Evolutionary conservation across 2,888 invertebrate genomes (phyloP), one percentile per base, ranked within the genome.

Genomic region (Octonoba sinensis): DNA sequence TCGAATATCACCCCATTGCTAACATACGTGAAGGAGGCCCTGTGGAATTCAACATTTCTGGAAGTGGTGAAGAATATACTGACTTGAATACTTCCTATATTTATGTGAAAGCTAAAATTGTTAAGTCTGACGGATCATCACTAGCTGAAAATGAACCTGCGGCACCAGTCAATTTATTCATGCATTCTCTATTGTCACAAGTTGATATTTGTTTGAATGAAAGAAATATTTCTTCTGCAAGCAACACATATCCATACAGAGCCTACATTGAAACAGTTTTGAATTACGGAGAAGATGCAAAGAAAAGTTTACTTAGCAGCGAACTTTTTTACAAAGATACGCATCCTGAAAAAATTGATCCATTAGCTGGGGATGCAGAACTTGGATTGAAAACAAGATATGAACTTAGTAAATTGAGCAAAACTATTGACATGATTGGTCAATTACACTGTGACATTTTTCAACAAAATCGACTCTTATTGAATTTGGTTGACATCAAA

Each of bases 371-470:
- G 2, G 8, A 46, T 65, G 54, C 36, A 13, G 59, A 67, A 20
- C 49, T 3, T 1, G 75, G 75, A 24, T 22, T 76, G 13, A 46
- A 60, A 27, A 59, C 16, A 59, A 22, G 75, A 15, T 15, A 59
- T n/a, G 13, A 27, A 1, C 49, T 11, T 6, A 24, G 46, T 46
- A 57, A 49, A 57, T 15, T 15, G 0, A 65, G 56, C 24, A 20
- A 57, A 59, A 64, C 15, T 0, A 24, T 84, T 11, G 82, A 84
- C 18, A 60, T 82, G 67, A 64, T 72, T 11, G 81, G 81, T 0
- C 36, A 47, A 59, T 57, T 84, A 15, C 82, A 82, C 47, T 54
- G 70, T 27, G 83, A 79, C 44, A 59, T 83, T 44, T 67, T 70
- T 54, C 46, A 67, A 18, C 77, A 77, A 22, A 64, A 64, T 20